Evolutionary conservation across 2,888 invertebrate species (phyloP), one percentile per base, ranked within the genome.

Genomic region (Tanaodytes sp.): DNA sequence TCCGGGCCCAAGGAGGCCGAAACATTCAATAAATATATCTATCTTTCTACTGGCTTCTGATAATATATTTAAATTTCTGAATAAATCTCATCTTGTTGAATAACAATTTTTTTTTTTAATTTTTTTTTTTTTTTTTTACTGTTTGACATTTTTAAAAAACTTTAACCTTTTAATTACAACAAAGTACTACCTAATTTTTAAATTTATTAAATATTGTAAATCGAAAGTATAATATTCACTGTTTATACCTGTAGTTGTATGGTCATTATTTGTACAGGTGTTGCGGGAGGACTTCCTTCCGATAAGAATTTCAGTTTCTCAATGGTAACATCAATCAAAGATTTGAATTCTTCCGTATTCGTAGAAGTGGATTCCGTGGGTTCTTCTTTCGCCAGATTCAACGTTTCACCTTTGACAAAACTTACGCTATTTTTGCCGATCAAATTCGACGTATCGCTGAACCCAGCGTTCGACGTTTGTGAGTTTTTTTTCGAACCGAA

Each of bases 161-260:
- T n/a, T n/a, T n/a, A n/a, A n/a, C n/a, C n/a, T n/a, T n/a, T n/a
- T n/a, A n/a, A n/a, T n/a, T n/a, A n/a, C n/a, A n/a, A n/a, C n/a
- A n/a, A n/a, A n/a, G n/a, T n/a, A n/a, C n/a, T n/a, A n/a, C n/a
- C n/a, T n/a, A n/a, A n/a, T n/a, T n/a, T n/a, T n/a, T n/a, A n/a
- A n/a, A n/a, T n/a, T n/a, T n/a, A n/a, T n/a, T n/a, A n/a, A n/a
- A n/a, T n/a, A n/a, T n/a, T n/a, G n/a, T n/a, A n/a, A n/a, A n/a
- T n/a, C n/a, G n/a, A n/a, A n/a, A n/a, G n/a, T n/a, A 45, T 45
- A 12, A 33, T 33, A 33, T 33, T 33, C 2, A n/a, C n/a, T n/a
- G n/a, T n/a, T 23, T 77, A 78, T 77, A 89, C 90, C 83, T 90
- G 88, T 72, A 90, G 84, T 83, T 90, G 90, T 75, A 90, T 88